Evolutionary conservation across 1,140 invertebrate genomes (phyloP), one percentile per base, ranked within the genome.

Genomic region (Tachypleus tridentatus): DNA sequence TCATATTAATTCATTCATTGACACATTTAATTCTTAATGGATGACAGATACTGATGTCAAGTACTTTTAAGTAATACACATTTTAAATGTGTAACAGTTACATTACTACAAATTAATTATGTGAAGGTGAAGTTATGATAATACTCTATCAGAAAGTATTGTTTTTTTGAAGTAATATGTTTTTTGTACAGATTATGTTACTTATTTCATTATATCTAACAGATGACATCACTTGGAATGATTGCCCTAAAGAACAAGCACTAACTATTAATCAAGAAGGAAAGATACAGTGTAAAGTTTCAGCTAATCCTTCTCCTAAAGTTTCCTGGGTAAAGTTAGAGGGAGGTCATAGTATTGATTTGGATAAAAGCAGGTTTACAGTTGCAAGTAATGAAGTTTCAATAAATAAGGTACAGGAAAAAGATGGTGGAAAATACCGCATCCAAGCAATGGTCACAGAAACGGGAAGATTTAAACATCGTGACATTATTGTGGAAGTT

Each of bases 141-240:
- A 29, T 29, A 29, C 29, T 29, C 29, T 29, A 29, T 29, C 29
- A 29, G 2, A 29, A 29, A 29, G 29, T 29, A 29, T 29, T 29
- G 29, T 29, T 29, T 29, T 29, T n/a, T n/a, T n/a, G n/a, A n/a
- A n/a, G n/a, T n/a, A n/a, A n/a, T n/a, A n/a, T n/a, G n/a, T n/a
- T n/a, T n/a, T 29, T 29, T 29, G 29, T 29, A 29, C 29, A 29
- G 29, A 29, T 29, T 29, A n/a, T n/a, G 29, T 29, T 29, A 29
- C 29, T 29, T 29, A 29, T 29, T 29, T 29, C 29, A 29, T 29
- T 29, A 1, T 29, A 29, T 29, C 29, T 29, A 29, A 69, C 76
- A 92, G 89, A 89, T 71, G 84, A 86, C 47, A 90, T 94, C 49
- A 88, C 85, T 58, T 94, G 86, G 83, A 83, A 83, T 47, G 85